phyloP scores from a whole-genome alignment of 2,113 vertebrate species.

The Sapayoa aenigma region DNA sequence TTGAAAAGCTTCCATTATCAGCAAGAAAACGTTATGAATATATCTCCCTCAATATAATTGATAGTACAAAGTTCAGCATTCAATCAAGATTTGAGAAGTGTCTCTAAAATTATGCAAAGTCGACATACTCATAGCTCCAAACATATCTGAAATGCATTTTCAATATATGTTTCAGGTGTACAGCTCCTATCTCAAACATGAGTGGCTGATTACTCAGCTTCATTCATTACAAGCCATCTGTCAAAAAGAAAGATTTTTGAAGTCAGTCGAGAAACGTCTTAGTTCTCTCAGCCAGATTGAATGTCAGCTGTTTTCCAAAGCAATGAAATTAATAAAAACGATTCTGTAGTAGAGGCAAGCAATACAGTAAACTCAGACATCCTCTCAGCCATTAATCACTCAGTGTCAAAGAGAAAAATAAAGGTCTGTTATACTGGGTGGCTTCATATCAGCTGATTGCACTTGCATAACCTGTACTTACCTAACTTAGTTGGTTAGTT shows the following conservation, averaged over 20 bases:
- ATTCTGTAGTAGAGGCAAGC: background rate
- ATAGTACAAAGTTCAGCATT: background rate
- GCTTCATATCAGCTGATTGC: background rate
- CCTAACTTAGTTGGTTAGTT: background rate
- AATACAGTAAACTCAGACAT: background rate
- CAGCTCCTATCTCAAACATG: slow-evolving; percentile 6
- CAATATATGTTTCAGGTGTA: background rate
- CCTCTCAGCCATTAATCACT: background rate
- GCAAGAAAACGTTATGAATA: background rate
- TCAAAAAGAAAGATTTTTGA: slow-evolving; percentile 36
- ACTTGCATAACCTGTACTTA: background rate
- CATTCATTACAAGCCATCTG: slow-evolving; percentile 23
- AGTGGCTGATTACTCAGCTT: slow-evolving; percentile 20
- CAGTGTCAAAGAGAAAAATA: background rate
- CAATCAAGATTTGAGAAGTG: background rate
- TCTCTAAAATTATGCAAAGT: slow-evolving; percentile 4
- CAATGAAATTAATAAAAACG: slow-evolving; percentile 28
- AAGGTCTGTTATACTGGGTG: background rate
- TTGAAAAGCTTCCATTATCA: background rate
- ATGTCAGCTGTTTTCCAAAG: slow-evolving; percentile 22
- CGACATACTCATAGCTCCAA: background rate
- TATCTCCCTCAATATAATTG: background rate
- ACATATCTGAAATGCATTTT: background rate
- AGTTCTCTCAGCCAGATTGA: slow-evolving; percentile 3
- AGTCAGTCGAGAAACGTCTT: slow-evolving; percentile 28